phyloP scores from a whole-genome alignment of 2,888 invertebrate genomes.

The Zygothrica quintamaculata region DNA sequence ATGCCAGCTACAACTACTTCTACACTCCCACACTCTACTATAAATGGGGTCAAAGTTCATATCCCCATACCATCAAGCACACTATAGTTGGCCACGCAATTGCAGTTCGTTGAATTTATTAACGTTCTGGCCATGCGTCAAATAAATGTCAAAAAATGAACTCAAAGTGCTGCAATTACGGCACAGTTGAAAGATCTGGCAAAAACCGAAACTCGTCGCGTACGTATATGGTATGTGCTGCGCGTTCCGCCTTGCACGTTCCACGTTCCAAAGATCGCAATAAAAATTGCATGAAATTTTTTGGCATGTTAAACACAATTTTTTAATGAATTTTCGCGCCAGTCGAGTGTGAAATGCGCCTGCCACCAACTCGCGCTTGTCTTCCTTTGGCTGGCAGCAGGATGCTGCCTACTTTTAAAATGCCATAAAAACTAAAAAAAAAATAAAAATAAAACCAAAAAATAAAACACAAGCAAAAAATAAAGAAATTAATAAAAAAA shows the following conservation, averaged over 20 bases:
- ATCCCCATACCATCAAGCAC: background rate
- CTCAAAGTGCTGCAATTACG: slow-evolving; percentile 62
- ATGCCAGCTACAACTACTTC: too few species aligned
- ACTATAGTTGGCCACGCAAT: too few species aligned
- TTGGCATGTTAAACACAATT: slow-evolving; percentile 64
- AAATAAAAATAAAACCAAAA: slow-evolving; percentile 20
- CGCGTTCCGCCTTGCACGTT: too few species aligned
- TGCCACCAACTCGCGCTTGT: slow-evolving; percentile 56
- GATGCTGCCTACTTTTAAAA: slow-evolving; percentile 64
- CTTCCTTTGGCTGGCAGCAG: slow-evolving; percentile 14
- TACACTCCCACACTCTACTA: background rate
- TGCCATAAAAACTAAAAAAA: slow-evolving; percentile 70
- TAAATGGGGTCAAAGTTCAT: slow-evolving; percentile 40
- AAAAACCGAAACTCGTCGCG: slow-evolving; percentile 1
- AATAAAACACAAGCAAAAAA: slow-evolving; percentile 18
- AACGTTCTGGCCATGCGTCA: slow-evolving; percentile 75
- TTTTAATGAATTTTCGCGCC: slow-evolving; percentile 83
- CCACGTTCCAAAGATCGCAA: slow-evolving; percentile 44
- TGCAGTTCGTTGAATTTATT: slow-evolving; percentile 65
- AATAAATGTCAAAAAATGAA: slow-evolving; percentile 81
- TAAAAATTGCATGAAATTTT: slow-evolving; percentile 65
- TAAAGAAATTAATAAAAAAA: slow-evolving; percentile 41
- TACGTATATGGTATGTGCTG: slow-evolving; percentile 43
- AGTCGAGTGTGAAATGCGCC: slow-evolving; percentile 83
- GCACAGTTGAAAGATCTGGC: slow-evolving; percentile 34